Percentiles rank a stretch among this genome's conserved stretches.
These are phyloP conservation scores for Lates calcarifer DNA, from an alignment of 2,113 vertebrate species.

Conservation along the genomic window DNA sequence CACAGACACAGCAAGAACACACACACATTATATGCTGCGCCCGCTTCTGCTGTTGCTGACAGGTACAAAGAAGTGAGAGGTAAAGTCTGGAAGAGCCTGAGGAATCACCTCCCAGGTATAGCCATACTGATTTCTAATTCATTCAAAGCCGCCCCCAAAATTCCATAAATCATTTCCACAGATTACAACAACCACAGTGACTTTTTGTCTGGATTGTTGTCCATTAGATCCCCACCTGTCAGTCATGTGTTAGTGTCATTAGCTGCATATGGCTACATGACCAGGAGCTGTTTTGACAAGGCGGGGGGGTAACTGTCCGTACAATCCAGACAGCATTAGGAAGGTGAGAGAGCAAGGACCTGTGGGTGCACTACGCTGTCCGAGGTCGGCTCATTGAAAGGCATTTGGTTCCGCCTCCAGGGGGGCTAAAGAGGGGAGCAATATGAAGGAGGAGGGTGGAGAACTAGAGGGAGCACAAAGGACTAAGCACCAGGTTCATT, in stretches of 20 bases:
- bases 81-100: conserved; percentile 24
- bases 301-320: conserved; percentile 34
- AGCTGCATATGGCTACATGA: conserved; percentile 34
- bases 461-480: conserved; percentile 61
- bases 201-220: conserved; percentile 68
- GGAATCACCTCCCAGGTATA: conserved; percentile 33
- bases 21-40: background rate
- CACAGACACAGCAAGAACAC: conserved; percentile 35
- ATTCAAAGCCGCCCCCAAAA: background rate
- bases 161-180: conserved; percentile 39
- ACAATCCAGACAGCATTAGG: conserved; percentile 48
- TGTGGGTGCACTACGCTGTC: conserved; percentile 31
- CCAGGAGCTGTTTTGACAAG: conserved; percentile 46
- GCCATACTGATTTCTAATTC: conserved; percentile 55
- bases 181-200: conserved; percentile 46
- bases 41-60: conserved; percentile 51
- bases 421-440: conserved; percentile 55
- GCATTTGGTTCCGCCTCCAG: conserved; percentile 66
- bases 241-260: conserved; percentile 53
- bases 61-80: conserved; percentile 47
- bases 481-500: conserved; percentile 75
- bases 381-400: conserved; percentile 68
- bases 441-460: conserved; percentile 13
- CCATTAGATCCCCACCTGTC: conserved; percentile 35
- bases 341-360: conserved; percentile 63